phyloP scores from a whole-genome alignment of 2,797 vertebrate genomes.

The Xiphorhynchus erythropygius region DNA sequence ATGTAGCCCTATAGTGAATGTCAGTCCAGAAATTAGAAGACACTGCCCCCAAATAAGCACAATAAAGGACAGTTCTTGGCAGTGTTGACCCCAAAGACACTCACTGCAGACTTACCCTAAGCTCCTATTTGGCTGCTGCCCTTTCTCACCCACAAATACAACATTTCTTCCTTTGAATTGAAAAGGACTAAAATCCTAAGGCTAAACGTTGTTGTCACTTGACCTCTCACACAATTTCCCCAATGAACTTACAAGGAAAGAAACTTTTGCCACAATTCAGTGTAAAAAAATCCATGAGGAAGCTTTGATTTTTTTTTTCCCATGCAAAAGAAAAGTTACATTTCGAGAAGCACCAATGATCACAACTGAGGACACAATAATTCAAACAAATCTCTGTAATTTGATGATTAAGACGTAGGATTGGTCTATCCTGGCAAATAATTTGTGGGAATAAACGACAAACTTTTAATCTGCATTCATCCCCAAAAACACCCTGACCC shows the following conservation, averaged over 20 bases:
- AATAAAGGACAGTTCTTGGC: neutral
- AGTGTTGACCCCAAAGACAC: neutral
- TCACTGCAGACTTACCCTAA: neutral
- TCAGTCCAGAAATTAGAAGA: neutral
- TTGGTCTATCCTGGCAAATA: neutral
- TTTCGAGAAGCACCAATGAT: neutral
- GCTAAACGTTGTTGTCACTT: neutral
- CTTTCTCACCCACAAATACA: neutral
- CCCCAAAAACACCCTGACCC: neutral
- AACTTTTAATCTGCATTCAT: neutral
- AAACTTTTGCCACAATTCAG: neutral
- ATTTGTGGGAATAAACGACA: neutral
- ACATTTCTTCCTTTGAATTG: neutral
- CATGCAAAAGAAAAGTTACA: neutral
- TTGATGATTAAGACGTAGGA: neutral
- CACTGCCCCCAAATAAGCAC: neutral
- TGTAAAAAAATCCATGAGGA: neutral
- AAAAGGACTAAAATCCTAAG: neutral
- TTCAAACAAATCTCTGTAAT: neutral
- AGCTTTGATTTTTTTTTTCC: neutral
- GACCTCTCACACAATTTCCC: neutral
- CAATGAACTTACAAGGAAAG: neutral
- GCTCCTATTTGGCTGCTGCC: neutral
- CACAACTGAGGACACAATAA: neutral
- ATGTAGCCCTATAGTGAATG: neutral